These are phyloP conservation scores for Anolis carolinensis DNA, from an alignment of 2,113 vertebrate genomes.

Conservation along the genomic window DNA sequence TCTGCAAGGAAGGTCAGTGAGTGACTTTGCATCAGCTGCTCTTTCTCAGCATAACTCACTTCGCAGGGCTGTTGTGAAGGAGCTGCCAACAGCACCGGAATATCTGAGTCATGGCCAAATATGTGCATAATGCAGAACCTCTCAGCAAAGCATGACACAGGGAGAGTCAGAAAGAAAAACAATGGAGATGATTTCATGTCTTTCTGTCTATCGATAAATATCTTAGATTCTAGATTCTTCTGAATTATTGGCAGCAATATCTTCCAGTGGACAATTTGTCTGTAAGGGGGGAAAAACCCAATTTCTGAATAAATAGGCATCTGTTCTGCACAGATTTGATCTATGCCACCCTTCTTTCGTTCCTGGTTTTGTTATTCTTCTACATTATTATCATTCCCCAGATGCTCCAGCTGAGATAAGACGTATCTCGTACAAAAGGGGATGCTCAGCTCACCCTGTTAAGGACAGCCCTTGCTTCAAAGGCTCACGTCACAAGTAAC, in stretches of 20 bases:
- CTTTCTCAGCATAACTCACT: neutral
- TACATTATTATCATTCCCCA: slow-evolving; percentile 8
- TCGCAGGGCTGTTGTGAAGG: neutral
- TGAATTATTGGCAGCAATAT: neutral
- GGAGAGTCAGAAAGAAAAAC: neutral
- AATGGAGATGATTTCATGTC: neutral
- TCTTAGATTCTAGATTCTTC: neutral
- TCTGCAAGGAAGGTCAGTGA: neutral
- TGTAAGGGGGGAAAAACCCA: neutral
- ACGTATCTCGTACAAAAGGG: neutral
- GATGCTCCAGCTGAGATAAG: slow-evolving; percentile 24
- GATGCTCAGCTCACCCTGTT: neutral
- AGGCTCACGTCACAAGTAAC: slow-evolving; percentile 11
- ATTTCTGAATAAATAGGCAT: neutral
- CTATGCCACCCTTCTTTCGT: slow-evolving; percentile 1
- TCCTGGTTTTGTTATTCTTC: neutral
- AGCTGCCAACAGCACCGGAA: neutral
- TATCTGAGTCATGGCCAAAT: neutral
- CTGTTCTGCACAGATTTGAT: neutral
- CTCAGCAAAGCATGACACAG: neutral
- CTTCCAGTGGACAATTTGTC: neutral
- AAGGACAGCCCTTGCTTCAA: slow-evolving; percentile 13
- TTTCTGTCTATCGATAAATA: neutral
- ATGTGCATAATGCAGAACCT: neutral
- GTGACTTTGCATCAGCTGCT: neutral